Evolutionary conservation across 2,888 invertebrate genomes (phyloP).

Genomic region (Seladonia tumulorum): DNA sequence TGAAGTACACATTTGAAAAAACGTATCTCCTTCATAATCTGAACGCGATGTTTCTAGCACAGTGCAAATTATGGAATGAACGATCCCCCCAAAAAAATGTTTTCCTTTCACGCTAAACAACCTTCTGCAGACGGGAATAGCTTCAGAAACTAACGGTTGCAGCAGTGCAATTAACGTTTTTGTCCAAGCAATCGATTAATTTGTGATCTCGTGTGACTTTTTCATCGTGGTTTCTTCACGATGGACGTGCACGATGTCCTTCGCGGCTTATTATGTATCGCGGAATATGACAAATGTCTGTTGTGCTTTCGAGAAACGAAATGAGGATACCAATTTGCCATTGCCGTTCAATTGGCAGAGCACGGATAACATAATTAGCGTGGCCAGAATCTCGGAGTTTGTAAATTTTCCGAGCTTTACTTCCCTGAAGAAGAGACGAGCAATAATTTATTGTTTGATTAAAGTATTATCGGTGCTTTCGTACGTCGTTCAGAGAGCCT

Average conservation of each 20-base stretch:
- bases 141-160: neutral
- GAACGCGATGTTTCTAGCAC: neutral
- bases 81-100: neutral
- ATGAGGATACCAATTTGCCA: neutral
- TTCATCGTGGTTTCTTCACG: neutral
- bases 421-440: no score
- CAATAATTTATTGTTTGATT: neutral
- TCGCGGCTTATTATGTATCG: neutral
- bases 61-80: neutral
- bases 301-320: neutral
- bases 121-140: neutral
- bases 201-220: neutral
- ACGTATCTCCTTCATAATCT: neutral
- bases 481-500: no score
- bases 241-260: neutral
- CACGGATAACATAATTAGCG: neutral
- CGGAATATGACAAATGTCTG: neutral
- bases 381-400: neutral
- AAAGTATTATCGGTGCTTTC: neutral
- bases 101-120: neutral
- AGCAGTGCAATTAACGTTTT: neutral
- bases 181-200: neutral
- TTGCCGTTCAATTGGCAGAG: neutral
- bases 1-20: neutral
- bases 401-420: neutral